Base-by-base conservation (phyloP, 2,888 invertebrate species). In the Caenorhabditis doughertyi region DNA sequence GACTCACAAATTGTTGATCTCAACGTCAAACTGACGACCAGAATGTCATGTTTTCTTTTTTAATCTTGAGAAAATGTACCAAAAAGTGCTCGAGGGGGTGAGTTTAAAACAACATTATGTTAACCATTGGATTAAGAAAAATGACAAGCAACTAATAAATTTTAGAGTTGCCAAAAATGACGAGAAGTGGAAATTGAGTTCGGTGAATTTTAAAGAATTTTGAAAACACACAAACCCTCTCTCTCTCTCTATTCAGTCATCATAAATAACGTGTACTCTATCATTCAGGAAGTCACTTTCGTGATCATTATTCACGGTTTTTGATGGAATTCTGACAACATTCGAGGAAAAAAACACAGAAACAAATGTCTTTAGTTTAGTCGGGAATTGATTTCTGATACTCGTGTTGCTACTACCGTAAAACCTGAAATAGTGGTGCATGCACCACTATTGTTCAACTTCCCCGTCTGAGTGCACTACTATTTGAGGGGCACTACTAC, bases 41-140 rank as follows among this genome's bases (percentile, higher is more conserved):
- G 47, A 47, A 64, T 29, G 47, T 47, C 47, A 64, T 64, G 64
- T 64, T 44, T 62, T 62, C 27, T 32, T 21, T 32, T 21, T 47
- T 64, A 64, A 64, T 47, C 64, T 44, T 64, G 64, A 47, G 64
- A 64, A 64, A 64, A 32, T 64, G 64, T 64, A 64, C 64, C 64
- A 29, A 47, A 64, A 64, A 64, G 18, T 64, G 64, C 64, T 64
- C 5, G 64, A 29, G 64, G 64, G 51, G 7, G 44, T 42, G 8
- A 9, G 9, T 25, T 51, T 5, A n/a, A 44, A 21, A 51, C 25
- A 51, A 51, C 55, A 55, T 29, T 29, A 32, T 25, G 44, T 62
- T n/a, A 62, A 18, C 32, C 21, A 47, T 29, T 29, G 47, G 64
- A 64, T 64, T 64, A 64, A 49, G 47, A 49, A 64, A 64, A 47